Conservation (phyloP, 2,888 invertebrate genomes). For the Melangyna quadrimaculata region DNA sequence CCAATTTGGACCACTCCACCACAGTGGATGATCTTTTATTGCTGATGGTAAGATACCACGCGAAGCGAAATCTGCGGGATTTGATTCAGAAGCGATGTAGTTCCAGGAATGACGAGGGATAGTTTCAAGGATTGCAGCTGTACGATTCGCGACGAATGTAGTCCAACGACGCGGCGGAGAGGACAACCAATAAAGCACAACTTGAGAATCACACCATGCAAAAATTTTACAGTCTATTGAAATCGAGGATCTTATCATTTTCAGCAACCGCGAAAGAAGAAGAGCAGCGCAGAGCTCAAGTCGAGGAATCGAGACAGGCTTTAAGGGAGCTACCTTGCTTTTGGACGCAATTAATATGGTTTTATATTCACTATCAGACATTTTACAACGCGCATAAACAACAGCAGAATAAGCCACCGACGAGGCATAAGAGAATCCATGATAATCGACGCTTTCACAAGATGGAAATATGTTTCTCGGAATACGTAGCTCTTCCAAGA, state of each 20-base stretch:
- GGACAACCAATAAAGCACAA: slow-evolving; percentile 74
- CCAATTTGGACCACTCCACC: slow-evolving; percentile 65
- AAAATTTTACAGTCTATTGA: background rate
- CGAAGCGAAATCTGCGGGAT: slow-evolving; percentile 71
- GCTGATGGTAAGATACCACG: slow-evolving; percentile 54
- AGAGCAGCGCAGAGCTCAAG: slow-evolving; percentile 39
- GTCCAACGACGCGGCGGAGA: no score
- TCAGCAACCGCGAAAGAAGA: slow-evolving; percentile 25
- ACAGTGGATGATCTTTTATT: slow-evolving; percentile 32
- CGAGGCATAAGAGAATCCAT: background rate
- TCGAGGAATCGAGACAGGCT: slow-evolving; percentile 34
- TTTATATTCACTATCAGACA: background rate
- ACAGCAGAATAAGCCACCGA: slow-evolving; percentile 30
- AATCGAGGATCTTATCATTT: slow-evolving; percentile 13
- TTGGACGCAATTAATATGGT: background rate
- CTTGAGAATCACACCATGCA: slow-evolving; percentile 74
- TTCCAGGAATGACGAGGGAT: slow-evolving; percentile 49
- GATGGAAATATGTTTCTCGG: no score
- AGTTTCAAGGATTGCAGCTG: slow-evolving; percentile 33
- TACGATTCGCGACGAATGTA: no score
- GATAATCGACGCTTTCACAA: no score
- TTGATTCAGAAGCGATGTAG: slow-evolving; percentile 54
- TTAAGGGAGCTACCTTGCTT: slow-evolving; percentile 21
- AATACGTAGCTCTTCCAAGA: no score
- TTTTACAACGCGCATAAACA: slow-evolving; percentile 19